Percentiles rank a stretch among this genome's conserved stretches.
Evolutionary conservation across 2,888 invertebrate genomes (phyloP).

Genomic region (Hermaeophaga mercurialis): DNA sequence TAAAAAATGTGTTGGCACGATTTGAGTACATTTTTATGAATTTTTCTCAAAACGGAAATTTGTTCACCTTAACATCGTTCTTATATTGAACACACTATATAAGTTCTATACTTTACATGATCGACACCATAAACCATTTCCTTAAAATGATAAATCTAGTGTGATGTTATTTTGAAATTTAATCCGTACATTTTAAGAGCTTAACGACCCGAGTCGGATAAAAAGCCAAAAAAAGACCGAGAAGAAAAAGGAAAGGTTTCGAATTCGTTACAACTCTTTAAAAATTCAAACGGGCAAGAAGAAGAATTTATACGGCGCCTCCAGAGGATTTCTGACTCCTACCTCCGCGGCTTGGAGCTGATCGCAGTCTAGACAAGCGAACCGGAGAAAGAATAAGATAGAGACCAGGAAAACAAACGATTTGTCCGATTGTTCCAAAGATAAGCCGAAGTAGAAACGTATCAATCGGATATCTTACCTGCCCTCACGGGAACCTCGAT

Average conservation of each 20-base stretch:
- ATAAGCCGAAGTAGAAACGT: conserved; percentile 42
- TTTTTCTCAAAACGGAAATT: too few species aligned
- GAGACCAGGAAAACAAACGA: conserved; percentile 41
- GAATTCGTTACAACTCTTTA: conserved; percentile 21
- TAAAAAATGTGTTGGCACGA: too few species aligned
- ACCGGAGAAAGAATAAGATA: conserved; percentile 19
- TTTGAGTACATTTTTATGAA: too few species aligned
- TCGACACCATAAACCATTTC: too few species aligned
- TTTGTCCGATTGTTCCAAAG: conserved; percentile 44
- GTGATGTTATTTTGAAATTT: conserved; percentile 11
- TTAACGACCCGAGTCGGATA: conserved; percentile 12
- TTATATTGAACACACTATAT: too few species aligned
- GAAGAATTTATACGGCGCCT: conserved; percentile 34
- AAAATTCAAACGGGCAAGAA: conserved; percentile 25
- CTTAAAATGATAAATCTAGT: too few species aligned
- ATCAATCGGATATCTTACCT: conserved; percentile 44
- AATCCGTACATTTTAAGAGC: conserved; percentile 7
- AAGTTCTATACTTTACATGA: too few species aligned
- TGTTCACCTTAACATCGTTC: too few species aligned
- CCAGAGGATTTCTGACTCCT: conserved; percentile 30
- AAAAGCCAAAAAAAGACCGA: not conserved
- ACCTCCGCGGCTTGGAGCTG: conserved; percentile 20
- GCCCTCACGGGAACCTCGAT: conserved; percentile 29
- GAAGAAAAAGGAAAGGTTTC: conserved; percentile 4
- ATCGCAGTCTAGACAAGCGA: conserved; percentile 44